A percentile compares a stretch with the other conserved stretches of the same genome.
Conservation (phyloP, 2,113 vertebrate species). For the human region GRCh38 chr13:68854501-68855000, state of each 20-base stretch:
- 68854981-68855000: background rate
- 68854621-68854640: background rate
- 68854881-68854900: background rate
- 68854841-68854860: background rate
- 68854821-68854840: background rate
- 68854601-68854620: background rate
- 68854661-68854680: background rate
- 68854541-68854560: background rate
- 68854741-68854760: background rate
- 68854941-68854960: background rate
- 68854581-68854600: background rate
- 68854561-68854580: background rate
- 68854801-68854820: background rate
- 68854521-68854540: background rate
- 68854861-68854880: background rate
- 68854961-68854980: background rate
- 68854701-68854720: background rate
- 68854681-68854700: background rate
- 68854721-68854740: background rate
- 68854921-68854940: background rate
- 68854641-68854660: background rate
- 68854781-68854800: background rate
- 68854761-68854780: background rate
- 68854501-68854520: background rate
- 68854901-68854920: background rate